Conservation (phyloP, 2,113 vertebrate genomes). For the Megaceryle torquata region DNA sequence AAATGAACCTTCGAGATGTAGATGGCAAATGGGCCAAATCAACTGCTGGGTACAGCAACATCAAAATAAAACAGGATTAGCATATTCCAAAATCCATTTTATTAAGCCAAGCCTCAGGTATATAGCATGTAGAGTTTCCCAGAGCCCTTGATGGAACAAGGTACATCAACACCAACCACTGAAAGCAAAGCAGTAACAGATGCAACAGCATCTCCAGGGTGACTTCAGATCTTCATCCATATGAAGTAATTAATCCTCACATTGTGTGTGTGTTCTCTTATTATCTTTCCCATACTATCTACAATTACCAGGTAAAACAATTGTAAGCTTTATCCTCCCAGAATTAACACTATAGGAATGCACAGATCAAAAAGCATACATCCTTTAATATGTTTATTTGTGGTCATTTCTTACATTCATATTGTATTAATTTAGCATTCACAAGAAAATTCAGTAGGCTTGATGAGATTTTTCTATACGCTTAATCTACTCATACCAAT, state of each 20-base stretch:
- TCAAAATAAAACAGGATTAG: not conserved
- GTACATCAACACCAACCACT: not conserved
- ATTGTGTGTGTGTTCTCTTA: not conserved
- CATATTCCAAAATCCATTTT: constrained; percentile 32
- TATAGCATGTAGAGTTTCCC: constrained; percentile 44
- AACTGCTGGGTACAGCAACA: not conserved
- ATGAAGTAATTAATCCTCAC: constrained; percentile 33
- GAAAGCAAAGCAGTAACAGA: constrained; percentile 35
- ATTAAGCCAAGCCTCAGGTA: constrained; percentile 7
- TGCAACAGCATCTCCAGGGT: constrained; percentile 40
- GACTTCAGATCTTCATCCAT: constrained; percentile 33
- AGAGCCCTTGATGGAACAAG: not conserved
- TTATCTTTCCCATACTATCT: not conserved
- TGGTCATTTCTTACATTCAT: not conserved
- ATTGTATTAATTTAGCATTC: not conserved
- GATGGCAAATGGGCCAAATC: not conserved
- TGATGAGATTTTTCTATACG: not conserved
- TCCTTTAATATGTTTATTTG: not conserved
- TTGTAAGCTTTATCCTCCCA: not conserved
- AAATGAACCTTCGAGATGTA: not conserved
- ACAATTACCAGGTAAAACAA: not conserved
- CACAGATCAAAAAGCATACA: not conserved
- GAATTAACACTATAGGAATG: not conserved
- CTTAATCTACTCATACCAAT: not conserved
- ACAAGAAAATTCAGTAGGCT: not conserved